Conservation (phyloP, 2,797 vertebrate genomes). For the Melopsittacus undulatus region DNA sequence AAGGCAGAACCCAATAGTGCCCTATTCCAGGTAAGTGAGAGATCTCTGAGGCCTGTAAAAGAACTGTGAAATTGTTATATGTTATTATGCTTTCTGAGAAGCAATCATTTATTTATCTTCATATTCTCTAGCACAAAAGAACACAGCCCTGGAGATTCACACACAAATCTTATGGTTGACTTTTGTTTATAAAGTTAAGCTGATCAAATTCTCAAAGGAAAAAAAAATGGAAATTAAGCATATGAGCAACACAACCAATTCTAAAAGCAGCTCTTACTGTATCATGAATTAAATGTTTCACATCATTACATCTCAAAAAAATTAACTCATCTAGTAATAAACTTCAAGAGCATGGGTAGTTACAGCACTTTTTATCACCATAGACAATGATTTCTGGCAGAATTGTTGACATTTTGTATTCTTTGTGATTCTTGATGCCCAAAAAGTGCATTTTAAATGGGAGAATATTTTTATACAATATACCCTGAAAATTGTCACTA, state of each 20-base stretch:
- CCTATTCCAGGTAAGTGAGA: neutral
- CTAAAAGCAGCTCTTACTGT: neutral
- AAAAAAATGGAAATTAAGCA: neutral
- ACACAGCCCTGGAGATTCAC: neutral
- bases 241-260: neutral
- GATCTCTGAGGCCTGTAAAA: neutral
- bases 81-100: slow-evolving; percentile 1
- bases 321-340: neutral
- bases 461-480: neutral
- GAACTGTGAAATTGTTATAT: neutral
- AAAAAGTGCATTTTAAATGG: neutral
- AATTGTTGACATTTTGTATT: neutral
- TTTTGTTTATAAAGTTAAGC: slow-evolving; percentile 20
- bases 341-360: neutral
- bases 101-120: neutral
- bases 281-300: slow-evolving; percentile 1
- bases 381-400: neutral
- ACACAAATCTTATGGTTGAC: neutral
- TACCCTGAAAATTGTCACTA: neutral
- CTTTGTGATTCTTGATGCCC: neutral
- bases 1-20: neutral
- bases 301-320: slow-evolving; percentile 24
- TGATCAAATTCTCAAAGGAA: neutral
- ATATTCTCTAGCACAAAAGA: neutral
- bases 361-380: neutral